Percentiles rank a stretch among this genome's conserved stretches.
Evolutionary conservation across 2,113 vertebrate species (phyloP).

Genomic region (zebrafish (Danio rerio)): GRCz12tu NC_133189.1:25496501-25497000

Average conservation of each 20-base stretch:
- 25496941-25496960: no score
- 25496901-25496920: no score
- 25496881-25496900: no score
- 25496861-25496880: no score
- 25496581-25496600: conserved; percentile 94
- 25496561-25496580: conserved; percentile 97
- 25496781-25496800: not conserved
- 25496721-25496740: conserved; percentile 96
- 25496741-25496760: conserved; percentile 73
- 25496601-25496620: conserved; percentile 96
- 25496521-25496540: conserved; percentile 75
- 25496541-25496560: conserved; percentile 96
- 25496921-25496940: no score
- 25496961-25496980: no score
- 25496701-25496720: conserved; percentile 93
- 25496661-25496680: conserved; percentile 96
- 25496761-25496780: not conserved
- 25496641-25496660: conserved; percentile 92
- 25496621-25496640: conserved; percentile 97
- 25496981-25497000: no score
- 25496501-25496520: not conserved
- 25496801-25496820: not conserved
- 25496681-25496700: conserved; percentile 96
- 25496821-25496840: no score
- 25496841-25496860: no score